Conservation (phyloP, 1,140 invertebrate genomes). For the Bombus polaris region DNA sequence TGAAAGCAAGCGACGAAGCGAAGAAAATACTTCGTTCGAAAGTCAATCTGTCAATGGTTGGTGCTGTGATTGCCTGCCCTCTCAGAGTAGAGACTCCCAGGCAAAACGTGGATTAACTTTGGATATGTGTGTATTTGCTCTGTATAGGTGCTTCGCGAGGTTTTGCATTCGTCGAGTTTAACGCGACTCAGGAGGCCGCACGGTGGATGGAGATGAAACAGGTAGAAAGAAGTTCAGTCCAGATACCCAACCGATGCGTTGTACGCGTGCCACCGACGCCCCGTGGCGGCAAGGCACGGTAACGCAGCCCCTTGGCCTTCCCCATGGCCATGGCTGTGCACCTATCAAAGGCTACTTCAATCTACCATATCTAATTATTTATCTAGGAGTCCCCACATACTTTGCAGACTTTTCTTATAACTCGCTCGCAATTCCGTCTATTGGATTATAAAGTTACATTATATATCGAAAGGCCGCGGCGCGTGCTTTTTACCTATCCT, state of each 20-base stretch:
- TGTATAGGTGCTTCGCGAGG: conserved; percentile 93
- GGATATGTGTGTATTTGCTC: conserved; percentile 85
- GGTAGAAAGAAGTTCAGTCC: conserved; percentile 86
- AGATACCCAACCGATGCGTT: conserved; percentile 80
- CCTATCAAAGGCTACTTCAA: conserved; percentile 81
- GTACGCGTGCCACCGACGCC: conserved; percentile 80
- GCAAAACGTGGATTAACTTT: conserved; percentile 83
- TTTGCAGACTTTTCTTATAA: conserved; percentile 70
- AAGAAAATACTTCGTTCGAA: conserved; percentile 78
- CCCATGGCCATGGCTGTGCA: conserved; percentile 79
- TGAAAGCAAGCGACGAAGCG: conserved; percentile 76
- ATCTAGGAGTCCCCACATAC: conserved; percentile 75
- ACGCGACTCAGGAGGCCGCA: conserved; percentile 92
- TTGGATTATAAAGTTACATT: conserved; percentile 52
- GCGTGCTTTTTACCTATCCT: conserved; percentile 60
- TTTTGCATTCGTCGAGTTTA: conserved; percentile 98
- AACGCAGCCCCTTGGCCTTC: conserved; percentile 80
- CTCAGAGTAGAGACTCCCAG: conserved; percentile 81
- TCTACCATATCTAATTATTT: conserved; percentile 79
- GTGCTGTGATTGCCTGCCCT: conserved; percentile 84
- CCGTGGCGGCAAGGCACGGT: conserved; percentile 82
- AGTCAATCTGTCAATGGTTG: conserved; percentile 81
- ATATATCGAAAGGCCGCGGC: conserved; percentile 43
- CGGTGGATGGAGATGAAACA: conserved; percentile 97
- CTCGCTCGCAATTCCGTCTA: conserved; percentile 61